These are phyloP conservation scores for Sebastes cheni DNA, from an alignment of 2,797 vertebrate genomes.

Conservation along the genomic window DNA sequence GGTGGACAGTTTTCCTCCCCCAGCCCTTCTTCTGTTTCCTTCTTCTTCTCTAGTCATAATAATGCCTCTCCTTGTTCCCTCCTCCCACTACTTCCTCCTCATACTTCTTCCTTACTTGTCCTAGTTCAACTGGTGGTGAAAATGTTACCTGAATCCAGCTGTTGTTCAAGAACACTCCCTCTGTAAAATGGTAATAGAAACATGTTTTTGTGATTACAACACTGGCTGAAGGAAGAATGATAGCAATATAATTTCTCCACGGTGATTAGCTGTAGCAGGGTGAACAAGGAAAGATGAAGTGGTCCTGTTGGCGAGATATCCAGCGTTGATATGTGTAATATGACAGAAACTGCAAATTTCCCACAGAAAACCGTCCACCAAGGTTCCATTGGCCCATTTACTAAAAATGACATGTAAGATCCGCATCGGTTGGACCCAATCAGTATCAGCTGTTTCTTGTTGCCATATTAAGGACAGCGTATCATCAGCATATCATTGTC, in stretches of 20 bases:
- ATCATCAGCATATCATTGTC: background rate
- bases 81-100: conserved; percentile 40
- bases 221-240: background rate
- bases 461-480: background rate
- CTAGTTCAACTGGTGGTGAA: background rate
- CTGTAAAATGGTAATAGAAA: conserved; percentile 1
- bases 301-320: conserved; percentile 20
- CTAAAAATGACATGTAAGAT: background rate
- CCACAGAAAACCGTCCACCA: conserved; percentile 20
- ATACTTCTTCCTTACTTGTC: conserved; percentile 41
- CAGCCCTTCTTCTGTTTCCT: background rate
- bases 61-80: conserved; percentile 10
- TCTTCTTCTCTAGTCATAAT: conserved; percentile 3
- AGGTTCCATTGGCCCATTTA: conserved; percentile 10
- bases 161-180: conserved; percentile 7
- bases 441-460: conserved; percentile 2
- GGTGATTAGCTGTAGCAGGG: conserved; percentile 42
- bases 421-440: conserved; percentile 21
- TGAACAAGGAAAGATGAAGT: conserved; percentile 28
- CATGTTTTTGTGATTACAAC: conserved; percentile 36
- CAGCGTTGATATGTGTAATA: conserved; percentile 24
- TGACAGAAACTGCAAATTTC: conserved; percentile 22
- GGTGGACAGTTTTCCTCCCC: conserved; percentile 8
- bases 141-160: conserved; percentile 55
- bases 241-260: conserved; percentile 1